phyloP scores from a whole-genome alignment of 2,888 invertebrate species.

The Odontomyia ornata region DNA sequence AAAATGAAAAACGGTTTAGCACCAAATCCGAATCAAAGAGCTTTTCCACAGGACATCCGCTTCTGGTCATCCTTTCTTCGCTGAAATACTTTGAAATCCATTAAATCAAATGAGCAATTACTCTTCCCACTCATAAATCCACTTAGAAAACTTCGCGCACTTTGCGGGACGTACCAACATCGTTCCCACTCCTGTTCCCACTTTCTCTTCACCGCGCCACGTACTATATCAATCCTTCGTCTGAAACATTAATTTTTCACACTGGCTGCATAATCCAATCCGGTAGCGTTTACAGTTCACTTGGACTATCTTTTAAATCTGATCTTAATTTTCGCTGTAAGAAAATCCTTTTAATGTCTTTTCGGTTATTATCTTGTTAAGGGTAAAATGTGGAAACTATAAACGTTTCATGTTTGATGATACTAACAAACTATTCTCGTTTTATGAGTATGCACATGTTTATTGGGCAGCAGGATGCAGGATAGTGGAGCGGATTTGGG shows the following conservation, averaged over 20 bases:
- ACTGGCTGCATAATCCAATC: slow-evolving; percentile 17
- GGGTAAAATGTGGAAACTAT: slow-evolving; percentile 8
- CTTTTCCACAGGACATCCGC: too few relatives aligned
- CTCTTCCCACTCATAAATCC: background rate
- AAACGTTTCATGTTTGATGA: slow-evolving; percentile 24
- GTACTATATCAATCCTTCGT: background rate
- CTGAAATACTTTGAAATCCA: background rate
- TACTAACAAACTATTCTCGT: background rate
- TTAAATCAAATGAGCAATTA: background rate
- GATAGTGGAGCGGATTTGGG: too few relatives aligned
- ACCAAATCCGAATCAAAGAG: too few relatives aligned
- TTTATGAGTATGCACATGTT: background rate
- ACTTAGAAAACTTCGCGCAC: background rate
- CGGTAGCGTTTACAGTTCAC: slow-evolving; percentile 4
- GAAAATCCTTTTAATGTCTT: slow-evolving; percentile 31
- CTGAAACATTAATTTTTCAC: background rate
- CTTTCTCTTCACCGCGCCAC: too few relatives aligned
- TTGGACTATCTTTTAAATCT: background rate
- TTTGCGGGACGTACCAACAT: background rate
- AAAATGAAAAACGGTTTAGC: too few relatives aligned
- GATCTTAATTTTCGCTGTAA: background rate
- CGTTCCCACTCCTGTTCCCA: background rate
- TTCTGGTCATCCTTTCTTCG: too few relatives aligned
- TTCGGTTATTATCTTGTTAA: background rate
- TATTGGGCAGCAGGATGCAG: too few relatives aligned